Evolutionary conservation across 2,888 invertebrate species (phyloP).

Genomic region (Drosophila birchii): DNA sequence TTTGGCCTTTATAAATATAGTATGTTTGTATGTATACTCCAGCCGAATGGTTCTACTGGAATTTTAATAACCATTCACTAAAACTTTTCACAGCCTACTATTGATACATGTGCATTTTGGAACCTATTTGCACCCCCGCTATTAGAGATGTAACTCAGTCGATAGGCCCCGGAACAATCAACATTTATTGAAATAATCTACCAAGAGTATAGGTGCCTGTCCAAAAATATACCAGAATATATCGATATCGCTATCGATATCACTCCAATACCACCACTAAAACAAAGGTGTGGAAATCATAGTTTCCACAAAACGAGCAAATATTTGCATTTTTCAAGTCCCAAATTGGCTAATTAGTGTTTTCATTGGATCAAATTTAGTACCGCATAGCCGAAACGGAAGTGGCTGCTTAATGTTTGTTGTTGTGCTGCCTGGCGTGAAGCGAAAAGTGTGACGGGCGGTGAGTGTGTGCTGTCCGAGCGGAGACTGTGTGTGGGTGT

Average conservation of each 20-base stretch:
- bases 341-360: slow-evolving; percentile 34
- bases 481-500: slow-evolving; percentile 10
- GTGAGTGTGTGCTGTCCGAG: slow-evolving; percentile 23
- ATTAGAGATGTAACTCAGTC: neutral
- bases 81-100: slow-evolving; percentile 47
- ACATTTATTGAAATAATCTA: neutral
- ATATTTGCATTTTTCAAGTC: slow-evolving; percentile 45
- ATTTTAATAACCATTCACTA: slow-evolving; percentile 30
- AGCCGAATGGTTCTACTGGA: slow-evolving; percentile 26
- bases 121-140: slow-evolving; percentile 10
- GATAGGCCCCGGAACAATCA: neutral
- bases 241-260: neutral
- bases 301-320: slow-evolving; percentile 58
- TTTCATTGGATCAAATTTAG: slow-evolving; percentile 26
- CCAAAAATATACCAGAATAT: neutral
- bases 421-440: slow-evolving; percentile 29
- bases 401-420: slow-evolving; percentile 43
- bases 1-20: slow-evolving; percentile 15
- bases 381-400: slow-evolving; percentile 20
- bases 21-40: slow-evolving; percentile 9
- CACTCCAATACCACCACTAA: slow-evolving; percentile 54
- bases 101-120: slow-evolving; percentile 11
- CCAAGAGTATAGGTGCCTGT: too few relatives aligned
- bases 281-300: slow-evolving; percentile 76
- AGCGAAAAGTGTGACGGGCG: slow-evolving; percentile 51